Conservation (phyloP, 1,140 invertebrate species). For the Spodoptera frugiperda region DNA sequence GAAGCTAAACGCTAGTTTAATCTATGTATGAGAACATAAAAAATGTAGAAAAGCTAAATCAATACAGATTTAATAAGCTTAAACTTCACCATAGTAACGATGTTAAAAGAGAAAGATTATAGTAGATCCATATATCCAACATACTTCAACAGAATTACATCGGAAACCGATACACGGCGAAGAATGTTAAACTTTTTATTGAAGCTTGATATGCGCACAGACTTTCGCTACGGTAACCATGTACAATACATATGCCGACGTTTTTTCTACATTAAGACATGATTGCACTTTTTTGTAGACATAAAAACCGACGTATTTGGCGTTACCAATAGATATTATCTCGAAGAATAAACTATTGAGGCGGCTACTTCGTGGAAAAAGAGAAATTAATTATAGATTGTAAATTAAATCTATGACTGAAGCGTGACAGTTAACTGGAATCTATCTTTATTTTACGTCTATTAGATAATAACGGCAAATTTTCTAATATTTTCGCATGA, state of each 20-base stretch:
- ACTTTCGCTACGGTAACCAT: constrained; percentile 8
- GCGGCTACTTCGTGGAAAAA: neutral
- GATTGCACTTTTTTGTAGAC: constrained; percentile 21
- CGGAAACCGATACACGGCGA: neutral
- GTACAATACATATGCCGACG: neutral
- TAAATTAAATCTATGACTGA: neutral
- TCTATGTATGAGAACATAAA: too few relatives aligned
- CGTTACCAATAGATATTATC: constrained; percentile 21
- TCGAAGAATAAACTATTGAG: neutral
- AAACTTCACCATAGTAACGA: too few relatives aligned
- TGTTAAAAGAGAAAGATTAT: neutral
- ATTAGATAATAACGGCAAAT: neutral
- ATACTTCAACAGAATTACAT: neutral
- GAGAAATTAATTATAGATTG: constrained; percentile 6
- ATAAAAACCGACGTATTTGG: constrained; percentile 15
- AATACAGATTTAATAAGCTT: too few relatives aligned
- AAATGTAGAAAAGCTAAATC: too few relatives aligned
- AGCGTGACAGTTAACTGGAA: neutral
- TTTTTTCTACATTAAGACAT: constrained; percentile 3
- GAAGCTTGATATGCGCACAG: neutral
- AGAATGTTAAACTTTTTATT: constrained; percentile 7
- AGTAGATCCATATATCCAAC: neutral
- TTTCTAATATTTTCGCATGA: too few relatives aligned
- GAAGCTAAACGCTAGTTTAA: too few relatives aligned
- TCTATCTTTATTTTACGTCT: neutral